These are phyloP conservation scores for Pogonocichla stellata DNA, from an alignment of 2,113 vertebrate species.

Conservation along the genomic window DNA sequence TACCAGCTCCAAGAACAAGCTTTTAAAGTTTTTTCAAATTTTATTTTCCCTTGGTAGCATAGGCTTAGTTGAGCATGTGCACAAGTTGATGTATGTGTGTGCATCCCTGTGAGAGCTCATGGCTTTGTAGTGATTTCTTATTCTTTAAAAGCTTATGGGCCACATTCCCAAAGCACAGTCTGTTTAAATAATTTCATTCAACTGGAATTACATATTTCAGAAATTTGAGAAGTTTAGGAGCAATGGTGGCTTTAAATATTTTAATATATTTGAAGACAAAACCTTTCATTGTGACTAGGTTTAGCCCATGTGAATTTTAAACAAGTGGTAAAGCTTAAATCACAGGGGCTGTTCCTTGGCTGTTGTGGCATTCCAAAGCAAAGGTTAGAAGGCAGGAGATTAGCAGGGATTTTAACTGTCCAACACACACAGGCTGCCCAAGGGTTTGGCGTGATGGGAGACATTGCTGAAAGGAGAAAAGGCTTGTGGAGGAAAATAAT, in stretches of 20 bases:
- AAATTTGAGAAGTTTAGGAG: not conserved
- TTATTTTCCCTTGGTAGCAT: not conserved
- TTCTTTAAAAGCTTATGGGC: not conserved
- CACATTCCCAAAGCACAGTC: not conserved
- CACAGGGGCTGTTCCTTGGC: not conserved
- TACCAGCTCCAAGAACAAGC: not conserved
- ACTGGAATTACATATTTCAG: not conserved
- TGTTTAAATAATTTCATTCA: not conserved
- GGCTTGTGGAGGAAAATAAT: not conserved
- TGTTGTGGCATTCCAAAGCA: not conserved
- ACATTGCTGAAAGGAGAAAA: not conserved
- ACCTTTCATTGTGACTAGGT: conserved; percentile 12
- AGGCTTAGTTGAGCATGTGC: not conserved
- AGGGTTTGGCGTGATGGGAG: not conserved
- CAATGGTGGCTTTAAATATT: not conserved
- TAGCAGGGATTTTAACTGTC: not conserved
- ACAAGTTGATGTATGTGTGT: rapidly evolving
- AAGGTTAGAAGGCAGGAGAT: not conserved
- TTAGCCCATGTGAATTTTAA: conserved; percentile 42
- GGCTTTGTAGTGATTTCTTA: not conserved
- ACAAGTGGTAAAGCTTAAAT: not conserved
- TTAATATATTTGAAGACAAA: not conserved
- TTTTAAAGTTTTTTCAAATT: not conserved
- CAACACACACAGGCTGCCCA: not conserved
- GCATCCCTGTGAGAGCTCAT: not conserved